Conservation (phyloP, 92 coral and sea anemone species). For the Nematostella vectensis region DNA sequence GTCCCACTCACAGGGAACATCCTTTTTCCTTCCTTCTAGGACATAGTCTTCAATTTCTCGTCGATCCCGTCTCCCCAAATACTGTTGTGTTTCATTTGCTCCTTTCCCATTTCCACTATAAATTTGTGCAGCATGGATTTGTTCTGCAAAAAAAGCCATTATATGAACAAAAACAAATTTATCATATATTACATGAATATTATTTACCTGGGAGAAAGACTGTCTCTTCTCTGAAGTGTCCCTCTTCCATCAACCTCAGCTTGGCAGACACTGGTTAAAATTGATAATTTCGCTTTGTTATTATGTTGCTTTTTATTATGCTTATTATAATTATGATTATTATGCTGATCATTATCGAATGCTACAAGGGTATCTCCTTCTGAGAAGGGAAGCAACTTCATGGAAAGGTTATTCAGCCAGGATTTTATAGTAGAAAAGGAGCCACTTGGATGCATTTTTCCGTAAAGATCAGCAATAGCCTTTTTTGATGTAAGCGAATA, state of each 20-base stretch:
- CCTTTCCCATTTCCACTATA: background rate
- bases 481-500: background rate
- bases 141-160: background rate
- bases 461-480: background rate
- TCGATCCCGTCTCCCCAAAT: background rate
- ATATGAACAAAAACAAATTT: background rate
- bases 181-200: background rate
- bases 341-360: conserved; percentile 7
- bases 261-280: conserved; percentile 10
- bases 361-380: background rate
- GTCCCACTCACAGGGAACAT: background rate
- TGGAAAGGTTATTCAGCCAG: background rate
- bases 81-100: background rate
- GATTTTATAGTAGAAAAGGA: background rate
- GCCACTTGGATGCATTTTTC: background rate
- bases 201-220: conserved; percentile 6
- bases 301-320: too few species aligned
- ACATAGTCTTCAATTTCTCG: background rate
- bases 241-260: background rate
- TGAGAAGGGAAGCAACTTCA: background rate
- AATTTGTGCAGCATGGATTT: background rate
- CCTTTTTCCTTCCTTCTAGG: background rate
- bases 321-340: too few species aligned
- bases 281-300: background rate
- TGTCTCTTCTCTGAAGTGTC: background rate